Conservation (phyloP, 2,797 vertebrate genomes). For the Falco columbarius region DNA sequence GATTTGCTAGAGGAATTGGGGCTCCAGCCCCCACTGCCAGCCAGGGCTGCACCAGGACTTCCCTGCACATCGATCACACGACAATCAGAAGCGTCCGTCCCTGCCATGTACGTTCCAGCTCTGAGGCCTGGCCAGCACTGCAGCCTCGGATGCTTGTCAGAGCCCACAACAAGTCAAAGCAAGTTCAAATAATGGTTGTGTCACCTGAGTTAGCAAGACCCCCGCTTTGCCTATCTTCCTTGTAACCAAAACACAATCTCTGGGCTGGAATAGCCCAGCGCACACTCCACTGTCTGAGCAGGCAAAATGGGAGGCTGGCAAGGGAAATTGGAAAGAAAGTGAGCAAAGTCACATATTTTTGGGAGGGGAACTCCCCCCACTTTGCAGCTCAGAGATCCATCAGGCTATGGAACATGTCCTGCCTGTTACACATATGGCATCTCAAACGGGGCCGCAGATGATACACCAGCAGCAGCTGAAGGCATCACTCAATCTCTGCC, state of each 20-base stretch:
- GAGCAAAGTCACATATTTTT: neutral
- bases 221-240: neutral
- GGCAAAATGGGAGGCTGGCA: neutral
- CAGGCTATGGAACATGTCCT: neutral
- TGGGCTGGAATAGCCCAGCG: neutral
- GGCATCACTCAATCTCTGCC: neutral
- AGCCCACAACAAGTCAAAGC: neutral
- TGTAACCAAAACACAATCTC: neutral
- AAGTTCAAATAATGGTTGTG: neutral
- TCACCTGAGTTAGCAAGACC: neutral
- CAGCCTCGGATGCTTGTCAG: neutral
- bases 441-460: neutral
- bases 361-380: neutral
- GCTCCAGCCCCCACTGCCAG: neutral
- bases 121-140: neutral
- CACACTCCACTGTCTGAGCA: neutral
- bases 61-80: neutral
- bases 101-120: neutral
- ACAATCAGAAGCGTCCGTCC: neutral
- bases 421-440: too few relatives aligned
- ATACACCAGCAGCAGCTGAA: neutral
- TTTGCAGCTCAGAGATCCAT: neutral
- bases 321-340: neutral
- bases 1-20: accelerated
- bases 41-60: neutral